Conservation (phyloP, 2,113 vertebrate genomes). For the Bufo gargarizans region DNA sequence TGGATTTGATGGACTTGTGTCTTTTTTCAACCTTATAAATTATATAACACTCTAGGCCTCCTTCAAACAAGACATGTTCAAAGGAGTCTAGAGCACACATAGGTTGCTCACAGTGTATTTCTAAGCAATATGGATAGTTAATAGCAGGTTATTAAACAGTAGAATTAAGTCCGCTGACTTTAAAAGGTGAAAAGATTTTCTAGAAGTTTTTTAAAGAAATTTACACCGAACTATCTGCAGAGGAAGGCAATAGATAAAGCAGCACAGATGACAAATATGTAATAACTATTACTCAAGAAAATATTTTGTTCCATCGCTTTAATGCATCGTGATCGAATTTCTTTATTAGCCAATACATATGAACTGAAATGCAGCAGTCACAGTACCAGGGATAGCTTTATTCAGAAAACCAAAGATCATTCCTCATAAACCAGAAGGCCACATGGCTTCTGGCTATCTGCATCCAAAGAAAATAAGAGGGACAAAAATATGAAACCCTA, state of each 20-base stretch:
- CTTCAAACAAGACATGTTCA: too few relatives aligned
- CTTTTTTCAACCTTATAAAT: too few relatives aligned
- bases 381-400: constrained; percentile 50
- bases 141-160: too few relatives aligned
- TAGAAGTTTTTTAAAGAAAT: too few relatives aligned
- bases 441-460: neutral
- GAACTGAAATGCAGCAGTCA: constrained; percentile 12
- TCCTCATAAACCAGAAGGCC: constrained; percentile 18
- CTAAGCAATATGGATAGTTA: too few relatives aligned
- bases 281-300: neutral
- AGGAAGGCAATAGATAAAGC: neutral
- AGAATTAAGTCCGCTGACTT: too few relatives aligned
- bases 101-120: too few relatives aligned
- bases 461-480: neutral
- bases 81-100: too few relatives aligned
- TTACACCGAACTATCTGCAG: too few relatives aligned
- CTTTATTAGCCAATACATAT: neutral
- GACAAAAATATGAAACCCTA: neutral
- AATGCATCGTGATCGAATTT: neutral
- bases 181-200: too few relatives aligned
- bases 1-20: too few relatives aligned
- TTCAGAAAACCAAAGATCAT: constrained; percentile 49
- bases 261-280: neutral
- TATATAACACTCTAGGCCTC: too few relatives aligned
- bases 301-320: neutral